These are phyloP conservation scores for Mixornis gularis DNA, from an alignment of 2,113 vertebrate genomes.

Conservation along the genomic window DNA sequence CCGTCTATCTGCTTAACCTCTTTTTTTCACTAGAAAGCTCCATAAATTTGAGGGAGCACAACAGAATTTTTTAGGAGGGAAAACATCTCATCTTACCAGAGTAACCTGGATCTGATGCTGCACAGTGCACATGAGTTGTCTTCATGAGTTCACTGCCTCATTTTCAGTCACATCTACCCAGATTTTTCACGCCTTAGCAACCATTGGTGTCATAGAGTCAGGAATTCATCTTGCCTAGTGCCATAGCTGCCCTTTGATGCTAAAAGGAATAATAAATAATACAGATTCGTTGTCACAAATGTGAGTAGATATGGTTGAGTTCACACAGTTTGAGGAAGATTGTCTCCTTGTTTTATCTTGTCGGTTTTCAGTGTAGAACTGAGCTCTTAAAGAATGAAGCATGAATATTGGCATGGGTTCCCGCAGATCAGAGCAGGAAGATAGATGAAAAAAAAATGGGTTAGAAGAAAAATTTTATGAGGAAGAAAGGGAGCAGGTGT, in stretches of 20 bases:
- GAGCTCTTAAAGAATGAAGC: conserved; percentile 21
- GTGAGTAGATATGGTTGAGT: conserved; percentile 24
- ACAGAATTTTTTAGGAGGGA: neutral
- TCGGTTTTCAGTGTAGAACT: neutral
- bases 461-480: neutral
- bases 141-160: neutral
- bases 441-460: neutral
- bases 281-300: neutral
- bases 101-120: neutral
- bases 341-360: neutral
- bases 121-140: accelerated
- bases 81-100: neutral
- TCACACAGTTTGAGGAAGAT: conserved; percentile 26
- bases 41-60: neutral
- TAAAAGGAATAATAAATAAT: conserved; percentile 42
- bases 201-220: neutral
- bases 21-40: neutral
- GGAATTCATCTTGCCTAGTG: neutral
- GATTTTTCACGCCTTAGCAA: neutral
- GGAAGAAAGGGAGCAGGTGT: conserved; percentile 24
- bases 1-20: accelerated
- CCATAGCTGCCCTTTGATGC: neutral
- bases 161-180: neutral
- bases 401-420: conserved; percentile 32
- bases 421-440: neutral